These are phyloP conservation scores for Magallana angulata DNA, from an alignment of 1,140 invertebrate genomes.

Conservation along the genomic window DNA sequence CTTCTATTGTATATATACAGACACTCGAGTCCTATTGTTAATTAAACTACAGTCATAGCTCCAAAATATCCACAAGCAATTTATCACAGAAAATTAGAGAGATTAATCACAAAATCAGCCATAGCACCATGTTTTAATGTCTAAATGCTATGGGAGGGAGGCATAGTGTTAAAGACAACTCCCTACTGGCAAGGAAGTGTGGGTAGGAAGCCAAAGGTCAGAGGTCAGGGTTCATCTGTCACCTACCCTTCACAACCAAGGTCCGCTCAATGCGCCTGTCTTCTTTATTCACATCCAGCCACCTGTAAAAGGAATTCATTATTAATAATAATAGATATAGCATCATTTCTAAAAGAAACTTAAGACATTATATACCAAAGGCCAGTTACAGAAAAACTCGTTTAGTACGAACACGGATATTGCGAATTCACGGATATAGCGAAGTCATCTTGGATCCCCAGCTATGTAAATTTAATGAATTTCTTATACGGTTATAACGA, in stretches of 20 bases:
- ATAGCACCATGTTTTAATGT: slow-evolving; percentile 19
- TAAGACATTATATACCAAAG: background rate
- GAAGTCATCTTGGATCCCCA: no score
- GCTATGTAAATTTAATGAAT: no score
- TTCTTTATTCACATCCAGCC: slow-evolving; percentile 76
- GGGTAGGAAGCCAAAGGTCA: slow-evolving; percentile 42
- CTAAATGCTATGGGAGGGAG: slow-evolving; percentile 1
- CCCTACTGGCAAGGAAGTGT: slow-evolving; percentile 24
- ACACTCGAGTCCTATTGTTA: background rate
- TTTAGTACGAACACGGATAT: no score
- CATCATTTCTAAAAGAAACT: background rate
- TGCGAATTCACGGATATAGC: no score
- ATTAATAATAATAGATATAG: background rate
- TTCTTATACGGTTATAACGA: no score
- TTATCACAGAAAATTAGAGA: slow-evolving; percentile 8
- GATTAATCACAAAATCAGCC: background rate
- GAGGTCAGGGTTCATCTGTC: slow-evolving; percentile 48
- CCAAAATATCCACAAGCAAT: background rate
- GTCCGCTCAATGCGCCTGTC: slow-evolving; percentile 74
- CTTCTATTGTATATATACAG: background rate
- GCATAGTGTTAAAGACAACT: background rate
- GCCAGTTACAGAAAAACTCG: no score
- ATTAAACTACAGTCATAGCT: no score
- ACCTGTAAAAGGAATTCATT: slow-evolving; percentile 60
- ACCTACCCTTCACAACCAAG: slow-evolving; percentile 74